Evolutionary conservation across 2,888 invertebrate genomes (phyloP).

Genomic region (Apomyelois bistriatella): DNA sequence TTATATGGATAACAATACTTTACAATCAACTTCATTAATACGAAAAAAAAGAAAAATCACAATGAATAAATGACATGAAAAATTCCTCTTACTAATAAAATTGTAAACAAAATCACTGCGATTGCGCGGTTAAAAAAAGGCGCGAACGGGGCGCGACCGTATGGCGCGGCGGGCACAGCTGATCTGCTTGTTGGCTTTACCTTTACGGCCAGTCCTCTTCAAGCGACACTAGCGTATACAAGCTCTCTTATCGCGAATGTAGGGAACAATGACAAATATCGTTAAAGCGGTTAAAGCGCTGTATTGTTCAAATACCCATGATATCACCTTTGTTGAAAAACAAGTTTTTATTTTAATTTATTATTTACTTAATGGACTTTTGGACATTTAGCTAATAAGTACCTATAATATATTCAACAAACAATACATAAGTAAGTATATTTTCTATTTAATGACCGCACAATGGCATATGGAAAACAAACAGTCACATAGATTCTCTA

Average conservation of each 20-base stretch:
- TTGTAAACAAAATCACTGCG: slow-evolving; percentile 15
- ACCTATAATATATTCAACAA: no score
- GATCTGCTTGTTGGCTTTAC: slow-evolving; percentile 25
- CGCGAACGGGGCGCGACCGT: slow-evolving; percentile 20
- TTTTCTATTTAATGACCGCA: no score
- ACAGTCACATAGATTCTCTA: no score
- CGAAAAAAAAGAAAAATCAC: slow-evolving; percentile 25
- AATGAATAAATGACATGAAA: slow-evolving; percentile 17
- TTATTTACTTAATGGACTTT: neutral
- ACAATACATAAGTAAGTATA: no score
- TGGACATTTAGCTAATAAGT: slow-evolving; percentile 13
- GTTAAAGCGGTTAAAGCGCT: slow-evolving; percentile 23
- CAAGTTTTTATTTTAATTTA: neutral
- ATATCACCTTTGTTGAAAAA: slow-evolving; percentile 24
- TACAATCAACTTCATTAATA: slow-evolving; percentile 19
- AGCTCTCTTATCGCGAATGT: slow-evolving; percentile 22
- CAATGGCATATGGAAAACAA: no score
- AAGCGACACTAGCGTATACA: slow-evolving; percentile 33
- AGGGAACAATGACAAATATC: slow-evolving; percentile 11
- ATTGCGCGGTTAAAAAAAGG: slow-evolving; percentile 11
- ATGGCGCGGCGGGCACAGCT: slow-evolving; percentile 20
- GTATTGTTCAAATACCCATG: slow-evolving; percentile 17
- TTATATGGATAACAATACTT: slow-evolving; percentile 23
- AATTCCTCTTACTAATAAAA: neutral
- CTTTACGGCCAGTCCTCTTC: slow-evolving; percentile 23